Conservation (phyloP, 2,797 vertebrate species). For the Tinamus major region DNA sequence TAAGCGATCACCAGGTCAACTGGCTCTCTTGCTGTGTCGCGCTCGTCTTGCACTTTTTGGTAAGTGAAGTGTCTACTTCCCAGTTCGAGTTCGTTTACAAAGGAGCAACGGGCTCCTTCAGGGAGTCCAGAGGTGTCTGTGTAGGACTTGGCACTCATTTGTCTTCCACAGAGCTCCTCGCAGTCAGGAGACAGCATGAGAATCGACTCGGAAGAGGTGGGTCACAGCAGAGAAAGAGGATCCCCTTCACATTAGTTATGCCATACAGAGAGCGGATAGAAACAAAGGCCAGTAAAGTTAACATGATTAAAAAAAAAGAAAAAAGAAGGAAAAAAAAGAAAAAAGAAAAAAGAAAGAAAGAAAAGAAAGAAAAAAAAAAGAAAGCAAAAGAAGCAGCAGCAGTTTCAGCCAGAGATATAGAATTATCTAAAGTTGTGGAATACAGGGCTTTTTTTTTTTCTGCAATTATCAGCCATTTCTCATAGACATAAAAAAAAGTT, state of each 20-base stretch:
- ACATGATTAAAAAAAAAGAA: not conserved
- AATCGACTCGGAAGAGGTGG: slow-evolving; percentile 48
- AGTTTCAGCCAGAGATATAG: slow-evolving; percentile 73
- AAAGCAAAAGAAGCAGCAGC: slow-evolving; percentile 38
- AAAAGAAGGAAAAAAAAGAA: not conserved
- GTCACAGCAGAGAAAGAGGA: slow-evolving; percentile 41
- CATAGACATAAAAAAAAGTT: slow-evolving; percentile 74
- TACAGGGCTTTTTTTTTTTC: slow-evolving; percentile 74
- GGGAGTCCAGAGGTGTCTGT: slow-evolving; percentile 46
- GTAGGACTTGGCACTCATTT: slow-evolving; percentile 63
- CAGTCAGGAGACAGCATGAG: slow-evolving; percentile 43
- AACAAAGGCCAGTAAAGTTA: slow-evolving; percentile 79
- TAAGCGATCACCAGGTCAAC: slow-evolving; percentile 28
- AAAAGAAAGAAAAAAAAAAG: not conserved
- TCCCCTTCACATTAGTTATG: slow-evolving; percentile 74
- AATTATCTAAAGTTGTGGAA: slow-evolving; percentile 73
- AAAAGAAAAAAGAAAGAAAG: not conserved
- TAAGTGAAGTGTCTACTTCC: slow-evolving; percentile 41
- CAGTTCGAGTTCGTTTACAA: not conserved
- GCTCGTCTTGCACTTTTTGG: slow-evolving; percentile 38
- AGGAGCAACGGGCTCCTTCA: slow-evolving; percentile 20
- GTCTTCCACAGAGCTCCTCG: slow-evolving; percentile 62
- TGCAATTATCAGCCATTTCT: slow-evolving; percentile 79
- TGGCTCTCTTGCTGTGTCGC: slow-evolving; percentile 17
- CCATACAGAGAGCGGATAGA: slow-evolving; percentile 78